Evolutionary conservation across 2,888 invertebrate genomes (phyloP), one percentile per base, ranked within the genome.

Genomic region (Rugalucina vietnamica): DNA sequence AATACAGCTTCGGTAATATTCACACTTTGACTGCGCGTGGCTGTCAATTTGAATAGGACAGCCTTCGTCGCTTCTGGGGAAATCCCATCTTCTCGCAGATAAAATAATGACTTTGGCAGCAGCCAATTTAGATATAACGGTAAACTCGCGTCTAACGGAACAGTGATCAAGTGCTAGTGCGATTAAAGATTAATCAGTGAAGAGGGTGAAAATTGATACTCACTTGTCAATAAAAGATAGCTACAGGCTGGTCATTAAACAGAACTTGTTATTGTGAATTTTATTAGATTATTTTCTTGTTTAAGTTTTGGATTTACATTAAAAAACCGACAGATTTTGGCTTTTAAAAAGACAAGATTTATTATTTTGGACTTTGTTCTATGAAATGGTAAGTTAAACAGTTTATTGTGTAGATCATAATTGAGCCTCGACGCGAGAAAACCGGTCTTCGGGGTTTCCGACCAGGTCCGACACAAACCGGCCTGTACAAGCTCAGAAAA

Each of bases 181-280:
- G 54, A 65, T 65, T 34, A 29, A 18, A 65, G 34, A 65, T 34
- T 65, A 24, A 65, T 65, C 34, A 14, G 65, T 34, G 8, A 34
- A 65, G 65, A 21, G 65, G 24, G 34, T 29, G 65, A 65, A 65
- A 65, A 65, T 65, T 34, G 65, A 65, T 65, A 65, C 34, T 21
- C 65, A 3, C 24, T 5, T 29, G 54, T 54, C 54, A 21, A 54
- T 54, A 54, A 54, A 54, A 54, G 54, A 54, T 54, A 54, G 54
- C 54, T 54, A 54, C 54, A 54, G 54, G 54, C 54, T 54, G 10
- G n/a, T 43, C 8, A 43, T 12, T 43, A 43, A 43, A 43, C 18
- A 43, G n/a, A n/a, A n/a, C n/a, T n/a, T n/a, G n/a, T n/a, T n/a
- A n/a, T n/a, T n/a, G n/a, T n/a, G n/a, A n/a, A n/a, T n/a, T n/a